A percentile compares a stretch with the other conserved stretches of the same genome.
Conservation (phyloP, 2,797 vertebrate genomes). For the Vultur gryphus region DNA sequence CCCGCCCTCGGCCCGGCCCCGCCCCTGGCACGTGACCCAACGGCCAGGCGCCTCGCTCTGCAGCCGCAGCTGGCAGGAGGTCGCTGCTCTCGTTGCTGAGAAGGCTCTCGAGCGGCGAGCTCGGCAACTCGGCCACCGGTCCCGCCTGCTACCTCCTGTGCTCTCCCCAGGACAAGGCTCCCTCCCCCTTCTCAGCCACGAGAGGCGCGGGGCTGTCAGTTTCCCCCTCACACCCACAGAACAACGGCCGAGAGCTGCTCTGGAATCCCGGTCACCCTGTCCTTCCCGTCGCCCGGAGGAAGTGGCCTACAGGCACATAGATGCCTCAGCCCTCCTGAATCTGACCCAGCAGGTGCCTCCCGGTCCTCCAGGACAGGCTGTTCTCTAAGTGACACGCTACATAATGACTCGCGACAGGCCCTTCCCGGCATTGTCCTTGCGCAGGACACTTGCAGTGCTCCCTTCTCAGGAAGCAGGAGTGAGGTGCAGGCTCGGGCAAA, state of each 20-base stretch:
- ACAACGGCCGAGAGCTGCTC: neutral
- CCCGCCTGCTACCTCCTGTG: too few species aligned
- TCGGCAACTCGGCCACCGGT: too few species aligned
- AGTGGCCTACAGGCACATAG: neutral
- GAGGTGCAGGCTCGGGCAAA: neutral
- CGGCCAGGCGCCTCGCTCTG: accelerated
- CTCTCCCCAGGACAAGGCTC: accelerated
- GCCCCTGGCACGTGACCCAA: neutral
- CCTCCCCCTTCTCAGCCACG: accelerated
- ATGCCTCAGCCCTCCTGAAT: neutral
- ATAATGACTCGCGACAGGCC: accelerated
- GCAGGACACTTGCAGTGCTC: accelerated
- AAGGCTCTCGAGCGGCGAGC: too few species aligned
- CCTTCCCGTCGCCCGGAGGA: neutral
- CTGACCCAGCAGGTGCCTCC: accelerated
- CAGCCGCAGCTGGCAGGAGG: accelerated
- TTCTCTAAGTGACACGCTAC: accelerated
- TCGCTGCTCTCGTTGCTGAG: accelerated
- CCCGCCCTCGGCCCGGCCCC: neutral
- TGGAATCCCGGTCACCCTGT: too few species aligned
- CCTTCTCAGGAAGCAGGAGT: neutral
- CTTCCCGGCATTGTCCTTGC: neutral
- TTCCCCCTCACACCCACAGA: accelerated
- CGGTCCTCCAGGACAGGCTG: neutral
- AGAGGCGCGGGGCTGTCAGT: accelerated